phyloP scores from a whole-genome alignment of 2,113 vertebrate genomes.

The Clinocottus analis region DNA sequence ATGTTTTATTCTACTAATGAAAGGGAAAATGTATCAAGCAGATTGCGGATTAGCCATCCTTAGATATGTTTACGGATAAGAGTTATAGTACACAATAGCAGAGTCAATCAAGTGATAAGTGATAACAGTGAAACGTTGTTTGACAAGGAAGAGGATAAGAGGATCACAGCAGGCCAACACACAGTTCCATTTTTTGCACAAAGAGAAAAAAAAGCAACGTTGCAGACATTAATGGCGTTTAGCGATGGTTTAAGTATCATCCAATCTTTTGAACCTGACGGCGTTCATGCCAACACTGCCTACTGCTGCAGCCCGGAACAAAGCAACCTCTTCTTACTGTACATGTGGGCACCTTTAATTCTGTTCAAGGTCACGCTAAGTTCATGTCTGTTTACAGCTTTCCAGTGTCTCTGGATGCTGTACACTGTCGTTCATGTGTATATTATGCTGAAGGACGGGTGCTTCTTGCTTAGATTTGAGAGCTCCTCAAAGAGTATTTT shows the following conservation, averaged over 20 bases:
- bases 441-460: slow-evolving; percentile 26
- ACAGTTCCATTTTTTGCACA: slow-evolving; percentile 13
- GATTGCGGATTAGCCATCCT: no score
- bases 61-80: background rate
- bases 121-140: background rate
- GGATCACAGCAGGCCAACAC: background rate
- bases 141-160: slow-evolving; percentile 11
- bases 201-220: background rate
- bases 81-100: background rate
- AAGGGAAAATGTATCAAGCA: background rate
- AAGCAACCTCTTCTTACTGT: slow-evolving; percentile 10
- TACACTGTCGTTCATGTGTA: slow-evolving; percentile 10
- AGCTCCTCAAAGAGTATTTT: background rate
- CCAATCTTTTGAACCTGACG: slow-evolving; percentile 13
- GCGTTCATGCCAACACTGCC: background rate
- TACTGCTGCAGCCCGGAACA: background rate
- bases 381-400: slow-evolving; percentile 16
- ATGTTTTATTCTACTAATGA: background rate
- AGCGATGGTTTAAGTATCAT: slow-evolving; percentile 8
- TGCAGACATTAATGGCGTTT: background rate
- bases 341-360: slow-evolving; percentile 22
- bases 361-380: slow-evolving; percentile 26
- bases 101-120: background rate
- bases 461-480: slow-evolving; percentile 9
- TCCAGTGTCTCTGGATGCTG: slow-evolving; percentile 21